Conservation (phyloP, 2,888 invertebrate genomes). For the Xylophagus ater region DNA sequence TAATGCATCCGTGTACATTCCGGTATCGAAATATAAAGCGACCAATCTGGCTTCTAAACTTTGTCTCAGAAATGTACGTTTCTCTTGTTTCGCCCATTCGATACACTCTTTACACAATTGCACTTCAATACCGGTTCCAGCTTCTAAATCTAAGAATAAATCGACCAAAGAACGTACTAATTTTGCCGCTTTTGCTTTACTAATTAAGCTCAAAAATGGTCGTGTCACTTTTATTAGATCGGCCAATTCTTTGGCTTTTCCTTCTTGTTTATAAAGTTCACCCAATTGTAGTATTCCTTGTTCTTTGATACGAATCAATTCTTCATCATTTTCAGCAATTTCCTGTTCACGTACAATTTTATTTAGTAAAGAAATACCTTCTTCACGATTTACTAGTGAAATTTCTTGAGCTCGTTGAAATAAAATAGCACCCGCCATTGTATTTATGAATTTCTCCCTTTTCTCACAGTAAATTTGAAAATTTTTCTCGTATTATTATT, state of each 20-base stretch:
- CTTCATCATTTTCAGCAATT: constrained; percentile 73
- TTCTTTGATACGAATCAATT: constrained; percentile 83
- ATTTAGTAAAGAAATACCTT: constrained; percentile 61
- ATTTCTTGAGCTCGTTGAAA: constrained; percentile 75
- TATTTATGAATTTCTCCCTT: constrained; percentile 22
- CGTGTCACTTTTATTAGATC: constrained; percentile 90
- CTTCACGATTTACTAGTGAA: constrained; percentile 61
- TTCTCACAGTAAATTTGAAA: constrained; percentile 8
- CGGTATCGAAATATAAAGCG: constrained; percentile 87
- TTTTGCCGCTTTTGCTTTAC: constrained; percentile 99
- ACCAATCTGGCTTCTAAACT: constrained; percentile 90
- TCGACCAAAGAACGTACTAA: constrained; percentile 93
- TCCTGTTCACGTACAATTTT: constrained; percentile 70
- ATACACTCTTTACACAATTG: constrained; percentile 95
- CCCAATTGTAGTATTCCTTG: constrained; percentile 89
- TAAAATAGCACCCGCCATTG: constrained; percentile 85
- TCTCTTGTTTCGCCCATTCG: constrained; percentile 98
- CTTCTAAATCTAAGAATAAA: constrained; percentile 93
- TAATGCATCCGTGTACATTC: constrained; percentile 78
- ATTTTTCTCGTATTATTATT: constrained; percentile 7
- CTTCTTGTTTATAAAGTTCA: constrained; percentile 82
- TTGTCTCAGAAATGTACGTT: constrained; percentile 92
- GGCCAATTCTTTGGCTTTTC: constrained; percentile 83
- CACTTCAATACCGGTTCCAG: constrained; percentile 89
- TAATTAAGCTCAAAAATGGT: constrained; percentile 88